These are phyloP conservation scores for Gadopsis marmoratus DNA, from an alignment of 2,797 vertebrate genomes.

Conservation along the genomic window DNA sequence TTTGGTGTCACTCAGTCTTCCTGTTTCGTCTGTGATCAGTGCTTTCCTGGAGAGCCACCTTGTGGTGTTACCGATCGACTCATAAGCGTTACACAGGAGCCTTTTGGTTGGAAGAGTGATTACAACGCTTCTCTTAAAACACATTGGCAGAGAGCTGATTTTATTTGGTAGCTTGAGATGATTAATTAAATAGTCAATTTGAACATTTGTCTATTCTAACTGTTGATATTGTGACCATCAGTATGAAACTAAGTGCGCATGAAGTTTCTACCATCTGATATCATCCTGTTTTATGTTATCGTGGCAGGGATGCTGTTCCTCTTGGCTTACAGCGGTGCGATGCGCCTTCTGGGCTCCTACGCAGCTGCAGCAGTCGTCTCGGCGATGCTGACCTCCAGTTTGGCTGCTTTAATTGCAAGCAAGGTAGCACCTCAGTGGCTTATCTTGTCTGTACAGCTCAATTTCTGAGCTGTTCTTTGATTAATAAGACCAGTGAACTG, in stretches of 20 bases:
- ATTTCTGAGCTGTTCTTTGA: background rate
- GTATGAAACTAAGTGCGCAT: background rate
- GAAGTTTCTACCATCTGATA: background rate
- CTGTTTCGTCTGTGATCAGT: background rate
- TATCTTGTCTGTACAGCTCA: background rate
- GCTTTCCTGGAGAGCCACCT: constrained; percentile 33
- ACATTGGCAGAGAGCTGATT: background rate
- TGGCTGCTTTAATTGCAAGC: constrained; percentile 82
- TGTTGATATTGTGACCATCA: background rate
- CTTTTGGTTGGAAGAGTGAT: too few species aligned
- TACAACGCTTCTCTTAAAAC: background rate
- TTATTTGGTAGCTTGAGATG: background rate
- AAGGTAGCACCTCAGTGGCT: constrained; percentile 76
- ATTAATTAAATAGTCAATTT: background rate
- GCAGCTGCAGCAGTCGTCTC: constrained; percentile 71
- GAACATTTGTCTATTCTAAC: background rate
- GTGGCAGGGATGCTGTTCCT: constrained; percentile 83
- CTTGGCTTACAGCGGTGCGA: constrained; percentile 59
- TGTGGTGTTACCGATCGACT: constrained; percentile 19
- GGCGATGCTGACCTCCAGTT: constrained; percentile 78
- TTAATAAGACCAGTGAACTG: background rate
- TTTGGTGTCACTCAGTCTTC: background rate
- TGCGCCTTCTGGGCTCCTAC: constrained; percentile 82
- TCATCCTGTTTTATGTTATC: constrained; percentile 4
- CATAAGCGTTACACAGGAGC: background rate